Percentiles rank a stretch among this genome's conserved stretches.
These are phyloP conservation scores for Drosophila pseudotalamancana DNA, from an alignment of 2,888 invertebrate species.

Conservation along the genomic window DNA sequence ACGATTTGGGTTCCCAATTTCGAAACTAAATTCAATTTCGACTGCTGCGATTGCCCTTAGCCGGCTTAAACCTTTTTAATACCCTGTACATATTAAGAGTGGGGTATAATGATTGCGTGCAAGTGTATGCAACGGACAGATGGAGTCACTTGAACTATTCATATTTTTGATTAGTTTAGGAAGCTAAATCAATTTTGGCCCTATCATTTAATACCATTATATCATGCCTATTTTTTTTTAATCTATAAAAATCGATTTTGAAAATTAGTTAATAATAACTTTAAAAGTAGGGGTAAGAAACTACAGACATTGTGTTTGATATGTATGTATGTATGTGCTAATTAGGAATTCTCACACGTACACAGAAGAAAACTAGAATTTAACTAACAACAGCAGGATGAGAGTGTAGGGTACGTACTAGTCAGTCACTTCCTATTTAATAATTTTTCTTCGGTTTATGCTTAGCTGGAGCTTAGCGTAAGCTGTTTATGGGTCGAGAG, in stretches of 20 bases:
- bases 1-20: slow-evolving; percentile 8
- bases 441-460: background rate
- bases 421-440: too few species aligned
- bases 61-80: slow-evolving; percentile 32
- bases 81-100: slow-evolving; percentile 4
- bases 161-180: too few species aligned
- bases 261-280: background rate
- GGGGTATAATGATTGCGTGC: background rate
- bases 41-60: slow-evolving; percentile 28
- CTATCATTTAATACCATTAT: too few species aligned
- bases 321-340: too few species aligned
- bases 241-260: background rate
- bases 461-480: background rate
- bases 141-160: too few species aligned
- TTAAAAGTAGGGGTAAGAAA: too few species aligned
- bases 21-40: slow-evolving; percentile 40
- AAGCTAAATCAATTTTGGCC: too few species aligned
- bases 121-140: background rate
- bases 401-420: background rate
- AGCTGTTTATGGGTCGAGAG: background rate
- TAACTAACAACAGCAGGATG: background rate
- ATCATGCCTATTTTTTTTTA: background rate
- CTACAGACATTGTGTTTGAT: too few species aligned
- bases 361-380: background rate
- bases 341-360: too few species aligned